Base-by-base conservation (phyloP, 2,888 invertebrate species). In the Hemistola chrysoprasaria region DNA sequence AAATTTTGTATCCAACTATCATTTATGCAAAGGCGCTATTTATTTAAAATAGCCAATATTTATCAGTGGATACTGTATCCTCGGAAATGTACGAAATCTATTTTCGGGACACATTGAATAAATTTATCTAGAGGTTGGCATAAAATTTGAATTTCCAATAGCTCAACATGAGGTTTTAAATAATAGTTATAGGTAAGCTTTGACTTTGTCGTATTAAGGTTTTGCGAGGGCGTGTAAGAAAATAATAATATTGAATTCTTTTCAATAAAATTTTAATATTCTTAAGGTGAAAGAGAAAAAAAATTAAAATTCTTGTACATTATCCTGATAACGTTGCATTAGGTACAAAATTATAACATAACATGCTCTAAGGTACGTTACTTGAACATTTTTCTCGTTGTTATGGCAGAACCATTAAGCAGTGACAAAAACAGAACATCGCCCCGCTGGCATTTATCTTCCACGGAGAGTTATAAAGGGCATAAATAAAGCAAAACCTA, bases 401-500 rank as follows among this genome's bases (percentile, higher is more conserved):
- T 48, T 54, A 54, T 47, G 47, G 53, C 59, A 59, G 52, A 68
- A 62, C 66, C 72, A 78, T 77, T 74, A 76, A 69, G 55, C 66
- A 65, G 59, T 66, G 73, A 76, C 78, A 75, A 73, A 75, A 79
- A 77, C 77, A 75, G 76, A 78, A 75, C 79, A 78, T 74, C 73
- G 70, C 65, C 72, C 67, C 62, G 64, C 70, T 62, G 70, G 75
- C 75, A 78, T 84, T 85, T 82, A 56, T 85, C 81, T 84, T 76
- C 71, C 68, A 77, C 73, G 65, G 68, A 67, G 72, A 77, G 78
- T 78, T 80, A 86, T 83, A 84, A 83, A 83, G 77, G 76, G 77
- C 77, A 79, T 81, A 86, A 86, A 87, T 84, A 86, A 85, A 85
- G 76, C 74, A 86, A 83, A 86, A 86, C 82, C 85, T 86, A 86